Evolutionary conservation across 2,113 vertebrate species (phyloP).

Genomic region (Spea bombifrons): DNA sequence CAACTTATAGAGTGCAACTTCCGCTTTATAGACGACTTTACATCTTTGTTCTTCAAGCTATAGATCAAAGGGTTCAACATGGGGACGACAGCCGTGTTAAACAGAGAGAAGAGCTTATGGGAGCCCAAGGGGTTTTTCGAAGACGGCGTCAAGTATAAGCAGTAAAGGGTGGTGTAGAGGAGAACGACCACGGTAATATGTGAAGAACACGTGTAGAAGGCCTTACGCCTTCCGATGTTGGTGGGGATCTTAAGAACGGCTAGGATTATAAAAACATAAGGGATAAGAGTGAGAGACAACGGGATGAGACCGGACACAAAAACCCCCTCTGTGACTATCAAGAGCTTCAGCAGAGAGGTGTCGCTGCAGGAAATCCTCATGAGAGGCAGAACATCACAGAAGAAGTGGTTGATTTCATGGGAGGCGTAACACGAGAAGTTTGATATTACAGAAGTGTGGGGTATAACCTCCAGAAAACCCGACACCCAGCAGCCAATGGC

Average conservation of each 20-base stretch:
- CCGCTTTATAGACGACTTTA: not conserved
- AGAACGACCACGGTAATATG: constrained; percentile 37
- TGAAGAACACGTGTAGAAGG: constrained; percentile 32
- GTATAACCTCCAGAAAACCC: constrained; percentile 10
- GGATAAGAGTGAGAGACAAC: constrained; percentile 4
- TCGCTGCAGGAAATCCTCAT: constrained; percentile 26
- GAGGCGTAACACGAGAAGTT: constrained; percentile 11
- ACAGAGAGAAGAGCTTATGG: constrained; percentile 22
- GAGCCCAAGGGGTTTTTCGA: constrained; percentile 4
- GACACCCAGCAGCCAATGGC: not conserved
- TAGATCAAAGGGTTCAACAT: constrained; percentile 27
- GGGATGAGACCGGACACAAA: constrained; percentile 1
- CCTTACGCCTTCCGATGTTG: not conserved
- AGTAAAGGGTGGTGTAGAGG: constrained; percentile 44
- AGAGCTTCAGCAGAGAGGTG: not conserved
- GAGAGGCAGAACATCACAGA: constrained; percentile 17
- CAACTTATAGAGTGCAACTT: too few species aligned
- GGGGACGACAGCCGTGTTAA: constrained; percentile 11
- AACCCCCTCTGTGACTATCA: constrained; percentile 16
- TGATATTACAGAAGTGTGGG: not conserved
- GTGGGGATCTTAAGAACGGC: constrained; percentile 1
- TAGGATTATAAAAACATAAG: constrained; percentile 19
- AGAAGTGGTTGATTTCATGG: constrained; percentile 24
- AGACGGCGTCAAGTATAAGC: constrained; percentile 21
- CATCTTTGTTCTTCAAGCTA: constrained; percentile 15